Evolutionary conservation across 2,888 invertebrate genomes (phyloP).

Genomic region (Hirudinaria manillensis): DNA sequence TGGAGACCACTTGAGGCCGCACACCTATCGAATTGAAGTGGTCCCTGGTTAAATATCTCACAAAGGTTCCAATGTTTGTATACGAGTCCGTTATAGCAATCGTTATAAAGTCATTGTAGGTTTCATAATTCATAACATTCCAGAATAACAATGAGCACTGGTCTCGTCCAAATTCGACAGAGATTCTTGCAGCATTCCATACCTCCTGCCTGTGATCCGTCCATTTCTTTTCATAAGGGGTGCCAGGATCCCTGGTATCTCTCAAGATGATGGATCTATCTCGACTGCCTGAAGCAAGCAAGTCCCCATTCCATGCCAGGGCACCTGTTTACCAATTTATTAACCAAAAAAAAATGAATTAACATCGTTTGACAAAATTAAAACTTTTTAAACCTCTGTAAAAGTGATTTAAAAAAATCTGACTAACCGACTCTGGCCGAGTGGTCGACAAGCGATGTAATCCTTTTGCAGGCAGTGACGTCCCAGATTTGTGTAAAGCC

Average conservation of each 20-base stretch:
- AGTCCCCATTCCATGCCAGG: conserved; percentile 94
- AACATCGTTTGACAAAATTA: neutral
- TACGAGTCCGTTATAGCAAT: too few species aligned
- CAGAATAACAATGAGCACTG: too few species aligned
- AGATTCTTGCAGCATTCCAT: conserved; percentile 16
- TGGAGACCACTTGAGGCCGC: conserved; percentile 96
- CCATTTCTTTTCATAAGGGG: conserved; percentile 54
- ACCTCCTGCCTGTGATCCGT: conserved; percentile 91
- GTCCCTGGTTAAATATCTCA: neutral
- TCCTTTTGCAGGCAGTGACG: conserved; percentile 84
- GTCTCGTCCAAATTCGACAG: neutral
- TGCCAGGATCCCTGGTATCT: conserved; percentile 66
- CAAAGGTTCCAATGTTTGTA: neutral
- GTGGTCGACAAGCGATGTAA: conserved; percentile 83
- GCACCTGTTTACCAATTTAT: conserved; percentile 62
- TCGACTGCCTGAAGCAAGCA: conserved; percentile 86
- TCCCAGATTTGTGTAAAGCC: conserved; percentile 97
- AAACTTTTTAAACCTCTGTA: neutral
- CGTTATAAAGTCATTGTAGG: too few species aligned
- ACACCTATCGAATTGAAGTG: conserved; percentile 58
- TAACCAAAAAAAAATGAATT: neutral
- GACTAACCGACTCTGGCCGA: conserved; percentile 64
- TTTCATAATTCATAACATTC: too few species aligned
- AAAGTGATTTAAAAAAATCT: neutral
- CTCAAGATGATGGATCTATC: conserved; percentile 87